Base-by-base conservation (phyloP, 2,113 vertebrate genomes). In the Heterochromis multidens region DNA sequence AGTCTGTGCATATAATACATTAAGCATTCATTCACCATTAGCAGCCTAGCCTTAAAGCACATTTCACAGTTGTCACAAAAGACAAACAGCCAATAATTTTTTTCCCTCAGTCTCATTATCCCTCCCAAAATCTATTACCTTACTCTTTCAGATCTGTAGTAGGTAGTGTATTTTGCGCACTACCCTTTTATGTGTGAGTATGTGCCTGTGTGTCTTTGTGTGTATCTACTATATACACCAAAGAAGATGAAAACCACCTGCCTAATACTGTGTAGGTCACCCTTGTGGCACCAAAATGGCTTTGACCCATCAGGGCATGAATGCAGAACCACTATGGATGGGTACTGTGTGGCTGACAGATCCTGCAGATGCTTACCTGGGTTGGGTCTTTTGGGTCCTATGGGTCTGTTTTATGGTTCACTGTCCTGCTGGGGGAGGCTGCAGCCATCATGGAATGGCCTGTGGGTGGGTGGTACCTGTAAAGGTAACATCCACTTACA, bases 31-130 rank as follows among this genome's bases (percentile, higher is more conserved):
- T 77, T 90, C 86, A 82, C 84, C 72, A 84, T 87, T 87, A 89
- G 54, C 65, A 86, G 29, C 56, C 29, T 13, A 4, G 74, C 76
- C 21, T 23, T 57, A 3, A 89, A 85, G 89, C 92, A 81, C 21
- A 78, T 91, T 90, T 87, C 77, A 31, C 60, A 88, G 59, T 78
- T 63, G 87, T 82, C 79, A 83, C 72, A 78, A 91, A 88, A 85
- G 61, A 88, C 54, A 84, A 89, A 84, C 76, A 65, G 86, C 87
- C 82, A 80, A 79, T 87, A 54, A 59, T 16, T 13, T 74, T 85
- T 74, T 60, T 52, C 31, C 58, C 29, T 58, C 54, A 77, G 58
- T 91, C 84, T 88, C 80, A 90, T 90, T 90, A 87, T 81, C 77
- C 14, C 43, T 60, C n/a, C 57, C 4, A 52, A 87, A 91, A 92